Evolutionary conservation across 2,797 vertebrate species (phyloP).

Genomic region (Morus bassanus): DNA sequence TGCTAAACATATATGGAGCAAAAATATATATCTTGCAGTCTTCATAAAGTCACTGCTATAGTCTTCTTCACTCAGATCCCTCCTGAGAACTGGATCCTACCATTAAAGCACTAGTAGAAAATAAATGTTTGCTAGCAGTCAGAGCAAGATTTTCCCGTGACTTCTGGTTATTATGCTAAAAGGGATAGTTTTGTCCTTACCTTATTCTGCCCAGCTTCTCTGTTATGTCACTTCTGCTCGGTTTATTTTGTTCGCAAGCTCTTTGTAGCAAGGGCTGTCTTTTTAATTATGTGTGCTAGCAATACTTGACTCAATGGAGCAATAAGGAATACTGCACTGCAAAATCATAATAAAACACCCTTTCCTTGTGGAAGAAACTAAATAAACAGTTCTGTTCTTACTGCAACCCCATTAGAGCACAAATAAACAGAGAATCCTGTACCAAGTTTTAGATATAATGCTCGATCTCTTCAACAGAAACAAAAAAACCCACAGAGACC

Average conservation of each 20-base stretch:
- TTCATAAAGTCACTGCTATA: background rate
- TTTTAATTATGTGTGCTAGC: background rate
- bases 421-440: slow-evolving; percentile 23
- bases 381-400: slow-evolving; percentile 30
- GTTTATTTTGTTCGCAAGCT: background rate
- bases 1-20: background rate
- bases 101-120: background rate
- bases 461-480: slow-evolving; percentile 1
- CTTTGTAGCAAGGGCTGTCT: background rate
- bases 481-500: slow-evolving; percentile 15
- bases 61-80: background rate
- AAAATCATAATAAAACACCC: background rate
- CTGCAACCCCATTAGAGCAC: background rate
- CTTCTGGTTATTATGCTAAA: background rate
- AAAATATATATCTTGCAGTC: background rate
- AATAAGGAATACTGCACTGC: background rate
- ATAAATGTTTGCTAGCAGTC: background rate
- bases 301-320: background rate
- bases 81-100: background rate
- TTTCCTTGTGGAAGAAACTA: background rate
- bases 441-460: background rate
- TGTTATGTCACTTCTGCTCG: background rate
- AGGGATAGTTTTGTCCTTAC: background rate
- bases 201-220: background rate
- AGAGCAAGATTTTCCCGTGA: background rate